A percentile compares a stretch with the other conserved stretches of the same genome.
These are phyloP conservation scores for Micropoecilia bifurca DNA, from an alignment of 2,797 vertebrate genomes.

Conservation along the genomic window DNA sequence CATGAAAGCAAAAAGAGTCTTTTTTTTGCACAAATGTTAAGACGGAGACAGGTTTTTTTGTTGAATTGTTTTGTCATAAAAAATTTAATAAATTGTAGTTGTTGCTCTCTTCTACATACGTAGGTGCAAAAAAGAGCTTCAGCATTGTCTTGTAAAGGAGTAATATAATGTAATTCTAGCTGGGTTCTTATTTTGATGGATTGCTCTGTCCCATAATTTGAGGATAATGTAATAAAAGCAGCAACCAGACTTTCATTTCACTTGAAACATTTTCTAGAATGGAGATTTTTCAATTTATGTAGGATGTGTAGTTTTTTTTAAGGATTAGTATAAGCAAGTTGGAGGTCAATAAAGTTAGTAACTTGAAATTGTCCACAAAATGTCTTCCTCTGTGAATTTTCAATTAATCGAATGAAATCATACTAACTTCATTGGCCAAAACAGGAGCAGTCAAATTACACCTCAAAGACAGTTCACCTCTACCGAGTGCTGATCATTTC, in stretches of 20 bases:
- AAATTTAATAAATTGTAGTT: background rate
- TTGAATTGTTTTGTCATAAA: background rate
- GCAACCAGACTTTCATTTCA: background rate
- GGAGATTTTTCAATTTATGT: background rate
- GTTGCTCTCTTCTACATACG: background rate
- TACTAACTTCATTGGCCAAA: background rate
- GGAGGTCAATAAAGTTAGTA: background rate
- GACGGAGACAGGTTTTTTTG: background rate
- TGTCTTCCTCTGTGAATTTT: background rate
- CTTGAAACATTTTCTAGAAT: background rate
- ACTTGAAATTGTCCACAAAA: background rate
- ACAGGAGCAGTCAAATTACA: background rate
- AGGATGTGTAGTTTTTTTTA: background rate
- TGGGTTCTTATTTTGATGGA: background rate
- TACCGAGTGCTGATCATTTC: background rate
- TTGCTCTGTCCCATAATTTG: background rate
- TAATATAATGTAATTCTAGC: background rate
- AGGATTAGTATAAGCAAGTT: background rate
- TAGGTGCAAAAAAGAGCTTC: background rate
- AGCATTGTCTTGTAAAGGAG: background rate
- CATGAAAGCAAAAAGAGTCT: background rate
- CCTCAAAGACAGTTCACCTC: background rate
- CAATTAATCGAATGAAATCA: background rate
- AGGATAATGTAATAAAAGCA: background rate
- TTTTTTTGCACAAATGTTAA: background rate